Evolutionary conservation across 2,113 vertebrate species (phyloP), one percentile per base, ranked within the genome.

Genomic region (Phrynocephalus versicolor): DNA sequence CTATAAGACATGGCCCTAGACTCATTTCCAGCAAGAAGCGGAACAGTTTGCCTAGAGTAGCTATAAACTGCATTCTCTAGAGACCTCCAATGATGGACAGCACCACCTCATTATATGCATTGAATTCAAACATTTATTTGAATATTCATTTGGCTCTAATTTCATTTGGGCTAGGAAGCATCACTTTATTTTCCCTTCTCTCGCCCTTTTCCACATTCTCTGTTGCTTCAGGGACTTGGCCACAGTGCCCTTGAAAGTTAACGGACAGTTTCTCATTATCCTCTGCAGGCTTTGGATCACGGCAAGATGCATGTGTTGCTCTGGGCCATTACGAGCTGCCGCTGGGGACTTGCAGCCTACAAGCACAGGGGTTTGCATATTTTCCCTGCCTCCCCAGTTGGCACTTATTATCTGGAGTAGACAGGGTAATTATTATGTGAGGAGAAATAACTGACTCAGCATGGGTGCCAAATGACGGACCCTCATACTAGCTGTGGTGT

Each of bases 361-460:
- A 21, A 51, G 45, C 30, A 39, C 79, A 57, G 57, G 64, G 51
- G 39, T 33, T 82, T 55, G 76, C 41, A 51, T 2, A 58, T 69
- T 69, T 55, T 62, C 30, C 39, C 37, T 69, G 72, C 64, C 23
- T 86, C 58, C 30, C 72, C 85, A 86, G 60, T 39, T 87, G 73
- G 41, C 82, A 89, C 75, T 85, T 76, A 55, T 88, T 84, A 93
- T 82, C 82, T 82, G n/a, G 27, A 1, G 0, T 81, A 67, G 74
- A 76, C 78, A 64, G 77, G 60, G 30, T 88, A 88, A 93, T 93
- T 90, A 92, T 88, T 86, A 88, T 79, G 88, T 75, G 88, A 81
- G 87, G 82, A 2, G 0, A 90, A 94, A 90, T 74, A 89, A 91
- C 84, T 73, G 74, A 92, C 85, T 92, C 90, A 93, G 89, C 87